Evolutionary conservation across 2,113 vertebrate genomes (phyloP).

Genomic region (Lathamus discolor): DNA sequence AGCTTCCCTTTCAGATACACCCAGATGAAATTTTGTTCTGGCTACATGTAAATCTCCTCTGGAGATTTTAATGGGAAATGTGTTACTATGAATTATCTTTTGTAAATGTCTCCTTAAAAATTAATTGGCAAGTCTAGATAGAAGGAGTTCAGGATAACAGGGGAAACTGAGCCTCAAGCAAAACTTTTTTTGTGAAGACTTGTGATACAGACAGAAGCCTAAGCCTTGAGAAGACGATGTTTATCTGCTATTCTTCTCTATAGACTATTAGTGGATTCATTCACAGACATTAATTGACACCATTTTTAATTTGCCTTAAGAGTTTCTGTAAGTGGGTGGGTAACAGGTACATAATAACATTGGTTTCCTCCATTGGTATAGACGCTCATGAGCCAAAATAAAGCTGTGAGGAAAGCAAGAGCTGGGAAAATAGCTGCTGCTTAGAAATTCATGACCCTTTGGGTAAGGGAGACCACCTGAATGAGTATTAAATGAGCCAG

Average conservation of each 20-base stretch:
- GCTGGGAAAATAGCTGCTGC: background rate
- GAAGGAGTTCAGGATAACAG: background rate
- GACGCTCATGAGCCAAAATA: background rate
- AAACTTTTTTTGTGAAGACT: background rate
- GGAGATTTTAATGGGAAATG: background rate
- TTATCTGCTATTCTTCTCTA: background rate
- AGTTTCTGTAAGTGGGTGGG: background rate
- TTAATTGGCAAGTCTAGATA: background rate
- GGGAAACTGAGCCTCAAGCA: background rate
- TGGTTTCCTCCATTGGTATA: background rate
- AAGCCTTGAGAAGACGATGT: background rate
- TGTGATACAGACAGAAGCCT: background rate
- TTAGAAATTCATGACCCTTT: background rate
- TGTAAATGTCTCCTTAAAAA: background rate
- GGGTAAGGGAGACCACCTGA: background rate
- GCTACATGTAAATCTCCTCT: background rate
- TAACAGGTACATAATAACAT: background rate
- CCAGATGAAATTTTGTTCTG: background rate
- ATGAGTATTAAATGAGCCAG: background rate
- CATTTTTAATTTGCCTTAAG: background rate
- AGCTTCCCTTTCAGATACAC: background rate
- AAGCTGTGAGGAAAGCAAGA: background rate
- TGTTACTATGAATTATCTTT: background rate
- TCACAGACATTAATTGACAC: background rate
- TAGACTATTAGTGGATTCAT: background rate